A percentile compares a stretch with the other conserved stretches of the same genome.
These are phyloP conservation scores for Erannis defoliaria DNA, from an alignment of 2,888 invertebrate species.

Conservation along the genomic window DNA sequence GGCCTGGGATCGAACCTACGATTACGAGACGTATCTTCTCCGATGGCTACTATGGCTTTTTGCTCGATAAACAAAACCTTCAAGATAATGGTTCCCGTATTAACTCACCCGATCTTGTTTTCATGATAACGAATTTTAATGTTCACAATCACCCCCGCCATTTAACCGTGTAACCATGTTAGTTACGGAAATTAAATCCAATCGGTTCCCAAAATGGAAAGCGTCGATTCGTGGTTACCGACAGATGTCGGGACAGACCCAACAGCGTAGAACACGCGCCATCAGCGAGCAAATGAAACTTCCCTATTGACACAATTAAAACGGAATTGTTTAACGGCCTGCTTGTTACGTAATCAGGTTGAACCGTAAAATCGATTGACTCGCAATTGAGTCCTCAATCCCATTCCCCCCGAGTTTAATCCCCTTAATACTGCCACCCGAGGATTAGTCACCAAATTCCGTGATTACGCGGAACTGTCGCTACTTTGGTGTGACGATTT, in stretches of 20 bases:
- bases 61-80: no score
- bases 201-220: background rate
- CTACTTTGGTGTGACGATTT: conserved; percentile 46
- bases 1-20: no score
- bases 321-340: conserved; percentile 45
- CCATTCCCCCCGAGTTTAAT: conserved; percentile 50
- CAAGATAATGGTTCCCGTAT: no score
- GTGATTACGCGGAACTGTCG: conserved; percentile 52
- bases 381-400: conserved; percentile 46
- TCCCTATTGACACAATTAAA: conserved; percentile 44
- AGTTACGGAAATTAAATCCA: background rate
- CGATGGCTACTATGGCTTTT: no score
- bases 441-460: conserved; percentile 56
- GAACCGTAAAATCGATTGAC: conserved; percentile 53
- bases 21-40: no score
- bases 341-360: conserved; percentile 50
- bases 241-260: background rate
- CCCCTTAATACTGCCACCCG: conserved; percentile 52
- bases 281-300: conserved; percentile 26
- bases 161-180: background rate
- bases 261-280: conserved; percentile 22
- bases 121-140: background rate
- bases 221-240: background rate
- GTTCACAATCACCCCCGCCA: background rate
- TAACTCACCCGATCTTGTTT: background rate